Evolutionary conservation across 2,113 vertebrate species (phyloP), one percentile per base, ranked within the genome.

Genomic region (Brachypteracias leptosomus): DNA sequence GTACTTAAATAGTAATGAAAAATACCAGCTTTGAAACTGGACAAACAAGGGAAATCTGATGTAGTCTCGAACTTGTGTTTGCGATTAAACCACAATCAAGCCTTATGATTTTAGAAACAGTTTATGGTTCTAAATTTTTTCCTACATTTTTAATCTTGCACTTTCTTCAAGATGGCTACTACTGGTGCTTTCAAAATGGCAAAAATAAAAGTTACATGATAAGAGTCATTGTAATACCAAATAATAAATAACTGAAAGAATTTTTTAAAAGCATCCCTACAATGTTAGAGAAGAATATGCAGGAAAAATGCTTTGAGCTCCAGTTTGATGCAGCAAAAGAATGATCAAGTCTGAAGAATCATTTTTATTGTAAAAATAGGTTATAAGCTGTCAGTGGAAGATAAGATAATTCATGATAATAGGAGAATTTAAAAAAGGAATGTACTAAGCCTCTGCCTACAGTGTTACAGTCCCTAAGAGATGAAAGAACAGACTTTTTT

Each of bases 381-480:
- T 74, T 90, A 59, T 49, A 73, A 77, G 5, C 25, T 78, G 38
- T 57, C 65, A 94, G 47, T 12, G 89, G 72, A 91, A 93, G 70
- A 66, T 29, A 92, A 71, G 57, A 59, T 88, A 91, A 93, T 71
- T 94, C 72, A 79, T 22, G 85, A 76, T 58, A 93, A 84, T 24
- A 83, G 51, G 86, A 92, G 46, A 89, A 84, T 84, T 78, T 75
- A 6, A 84, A 17, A 90, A 95, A 85, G 75, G 25, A 62, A 42
- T 14, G 31, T 57, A 85, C 62, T 74, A 66, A 89, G n/a, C 31
- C 17, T 83, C 46, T 90, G 76, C 47, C 67, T 92, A 51, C 21
- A 61, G 20, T 21, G 11, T 42, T 85, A 73, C 9, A 80, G 22
- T 51, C 20, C 44, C 58, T 70, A 83, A 49, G 54, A 85, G 40